Base-by-base conservation (phyloP, 2,888 invertebrate genomes). In the Nowickia ferox region DNA sequence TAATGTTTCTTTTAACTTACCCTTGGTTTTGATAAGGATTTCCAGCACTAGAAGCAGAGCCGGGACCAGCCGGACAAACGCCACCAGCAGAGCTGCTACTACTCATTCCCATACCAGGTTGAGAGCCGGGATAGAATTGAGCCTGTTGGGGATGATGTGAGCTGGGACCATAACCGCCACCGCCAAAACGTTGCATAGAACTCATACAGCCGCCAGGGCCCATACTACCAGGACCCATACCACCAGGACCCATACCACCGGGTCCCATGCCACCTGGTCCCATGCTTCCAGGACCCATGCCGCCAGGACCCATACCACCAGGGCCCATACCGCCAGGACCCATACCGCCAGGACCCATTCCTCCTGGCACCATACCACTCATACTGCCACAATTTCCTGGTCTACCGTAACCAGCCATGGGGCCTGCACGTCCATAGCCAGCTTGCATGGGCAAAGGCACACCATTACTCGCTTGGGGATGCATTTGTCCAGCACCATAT, bases 61-160 rank as follows among this genome's bases (percentile, higher is more conserved):
- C 91, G 90, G 92, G 92, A 89, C 92, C 92, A 89, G 92, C 90
- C 90, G 92, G 92, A 89, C 94, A 94, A 90, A 91, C 92, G 87
- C 94, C 89, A 93, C 94, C 79, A 93, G 94, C 93, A 93, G 92
- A 96, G 96, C 90, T 96, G 93, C 88, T 81, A 93, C 94, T 93
- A 94, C 91, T 96, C 96, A 90, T 96, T 93, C 89, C 88, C 87
- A 88, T 87, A 66, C 88, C 89, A 86, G 88, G 83, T 87, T 88
- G 83, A 87, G 89, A 78, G 44, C 88, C 77, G 6, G 91, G 88
- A 87, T 91, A 91, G 88, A 91, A 91, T 72, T 92, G 92, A 8
- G 89, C 90, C 87, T 91, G 92, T 15, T 88, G 88, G 42, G 89
- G 86, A 85, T 89, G 88, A 66, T 91, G 91, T 15, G 90, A 89